phyloP scores from a whole-genome alignment of 1,140 invertebrate genomes.

The Drosophila takahashii region DNA sequence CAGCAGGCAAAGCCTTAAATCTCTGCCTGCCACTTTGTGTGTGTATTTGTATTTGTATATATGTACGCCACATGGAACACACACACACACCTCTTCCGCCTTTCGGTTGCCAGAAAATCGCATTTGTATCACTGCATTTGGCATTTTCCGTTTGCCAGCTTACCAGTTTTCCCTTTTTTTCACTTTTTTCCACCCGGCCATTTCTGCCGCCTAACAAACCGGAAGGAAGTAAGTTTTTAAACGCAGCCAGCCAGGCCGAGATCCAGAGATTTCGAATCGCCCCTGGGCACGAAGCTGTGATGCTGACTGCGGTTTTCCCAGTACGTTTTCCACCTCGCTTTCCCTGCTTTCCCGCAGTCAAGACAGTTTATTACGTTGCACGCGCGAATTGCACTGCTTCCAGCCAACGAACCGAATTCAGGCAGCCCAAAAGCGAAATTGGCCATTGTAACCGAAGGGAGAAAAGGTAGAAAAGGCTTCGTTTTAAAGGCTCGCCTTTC shows the following conservation, averaged over 20 bases:
- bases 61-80: slow-evolving; percentile 15
- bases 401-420: slow-evolving; percentile 66
- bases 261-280: slow-evolving; percentile 38
- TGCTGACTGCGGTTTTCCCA: slow-evolving; percentile 43
- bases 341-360: slow-evolving; percentile 6
- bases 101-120: slow-evolving; percentile 59
- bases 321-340: neutral
- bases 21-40: slow-evolving; percentile 68
- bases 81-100: slow-evolving; percentile 59
- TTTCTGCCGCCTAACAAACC: slow-evolving; percentile 77
- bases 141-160: slow-evolving; percentile 48
- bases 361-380: slow-evolving; percentile 75
- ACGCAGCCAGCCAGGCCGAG: slow-evolving; percentile 43
- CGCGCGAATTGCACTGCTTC: slow-evolving; percentile 71
- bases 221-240: slow-evolving; percentile 82
- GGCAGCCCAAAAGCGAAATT: slow-evolving; percentile 51
- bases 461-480: neutral
- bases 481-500: slow-evolving; percentile 28
- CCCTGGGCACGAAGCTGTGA: slow-evolving; percentile 43
- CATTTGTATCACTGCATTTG: slow-evolving; percentile 80
- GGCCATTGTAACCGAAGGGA: slow-evolving; percentile 24
- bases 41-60: neutral
- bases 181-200: slow-evolving; percentile 23
- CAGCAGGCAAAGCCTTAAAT: slow-evolving; percentile 77
- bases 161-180: neutral